Percentiles rank a stretch among this genome's conserved stretches.
Evolutionary conservation across 1,140 invertebrate genomes (phyloP).

Genomic region (Drosophila bifasciata): DNA sequence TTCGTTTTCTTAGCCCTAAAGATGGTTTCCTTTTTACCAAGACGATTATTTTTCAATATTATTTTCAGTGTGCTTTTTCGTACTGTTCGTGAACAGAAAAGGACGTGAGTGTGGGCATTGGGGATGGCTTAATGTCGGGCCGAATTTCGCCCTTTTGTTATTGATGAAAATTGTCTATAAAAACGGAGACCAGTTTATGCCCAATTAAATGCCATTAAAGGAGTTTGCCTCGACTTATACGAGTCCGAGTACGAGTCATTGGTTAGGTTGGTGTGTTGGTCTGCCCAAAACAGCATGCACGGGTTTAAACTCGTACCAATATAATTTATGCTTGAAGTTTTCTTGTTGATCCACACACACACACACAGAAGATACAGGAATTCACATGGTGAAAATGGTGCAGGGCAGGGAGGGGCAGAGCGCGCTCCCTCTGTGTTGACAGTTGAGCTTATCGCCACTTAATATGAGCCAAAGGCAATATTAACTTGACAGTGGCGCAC

Average conservation of each 20-base stretch:
- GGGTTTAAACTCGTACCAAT: constrained; percentile 13
- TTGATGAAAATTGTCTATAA: constrained; percentile 77
- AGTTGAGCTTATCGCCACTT: constrained; percentile 75
- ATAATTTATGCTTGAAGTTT: constrained; percentile 65
- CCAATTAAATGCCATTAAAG: constrained; percentile 72
- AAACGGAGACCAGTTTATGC: constrained; percentile 61
- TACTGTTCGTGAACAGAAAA: constrained; percentile 1
- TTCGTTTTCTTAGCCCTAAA: constrained; percentile 15
- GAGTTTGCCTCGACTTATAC: constrained; percentile 56
- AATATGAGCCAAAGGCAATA: constrained; percentile 73
- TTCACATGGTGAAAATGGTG: no score
- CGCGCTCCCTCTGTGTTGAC: constrained; percentile 47
- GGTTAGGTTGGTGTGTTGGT: constrained; percentile 35
- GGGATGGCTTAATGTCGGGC: constrained; percentile 51
- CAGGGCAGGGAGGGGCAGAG: no score
- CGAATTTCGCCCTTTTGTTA: constrained; percentile 51
- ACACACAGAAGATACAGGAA: no score
- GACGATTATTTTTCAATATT: not conserved
- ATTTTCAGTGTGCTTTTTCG: constrained; percentile 6
- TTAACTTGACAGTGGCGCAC: constrained; percentile 68
- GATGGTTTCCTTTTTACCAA: not conserved
- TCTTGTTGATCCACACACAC: constrained; percentile 32
- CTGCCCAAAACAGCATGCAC: constrained; percentile 20
- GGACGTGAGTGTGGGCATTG: constrained; percentile 15
- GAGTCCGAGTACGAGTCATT: constrained; percentile 26